phyloP scores from a whole-genome alignment of 2,888 invertebrate species.

The Agrochola lychnidis region DNA sequence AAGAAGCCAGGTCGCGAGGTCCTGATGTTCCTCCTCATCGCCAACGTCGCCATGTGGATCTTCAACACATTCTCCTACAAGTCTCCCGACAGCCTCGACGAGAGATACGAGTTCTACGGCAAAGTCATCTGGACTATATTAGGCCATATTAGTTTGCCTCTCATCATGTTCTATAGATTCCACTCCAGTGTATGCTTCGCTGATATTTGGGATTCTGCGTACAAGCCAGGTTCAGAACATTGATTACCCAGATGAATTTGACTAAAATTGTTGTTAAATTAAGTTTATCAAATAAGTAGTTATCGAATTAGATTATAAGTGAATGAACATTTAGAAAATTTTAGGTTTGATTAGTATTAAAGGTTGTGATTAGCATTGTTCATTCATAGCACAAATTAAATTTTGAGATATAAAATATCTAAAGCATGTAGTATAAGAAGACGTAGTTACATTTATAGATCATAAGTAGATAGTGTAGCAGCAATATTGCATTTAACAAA shows the following conservation, averaged over 20 bases:
- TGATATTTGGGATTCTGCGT: constrained; percentile 95
- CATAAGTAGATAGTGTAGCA: no score
- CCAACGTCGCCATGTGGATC: constrained; percentile 95
- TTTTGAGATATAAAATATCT: no score
- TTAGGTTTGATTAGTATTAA: no score
- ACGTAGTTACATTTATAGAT: no score
- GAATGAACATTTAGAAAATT: not conserved
- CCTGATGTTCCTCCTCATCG: constrained; percentile 94
- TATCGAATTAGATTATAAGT: constrained; percentile 7
- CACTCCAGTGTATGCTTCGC: constrained; percentile 95
- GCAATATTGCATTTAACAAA: no score
- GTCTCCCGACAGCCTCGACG: constrained; percentile 87
- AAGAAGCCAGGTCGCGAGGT: constrained; percentile 94
- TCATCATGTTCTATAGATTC: constrained; percentile 95
- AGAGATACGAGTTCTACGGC: constrained; percentile 93
- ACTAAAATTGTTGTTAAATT: not conserved
- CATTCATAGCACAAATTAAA: no score
- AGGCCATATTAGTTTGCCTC: constrained; percentile 93
- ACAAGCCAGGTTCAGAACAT: constrained; percentile 90
- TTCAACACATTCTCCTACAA: constrained; percentile 93
- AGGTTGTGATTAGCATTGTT: no score
- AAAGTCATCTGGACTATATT: constrained; percentile 93
- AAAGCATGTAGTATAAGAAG: no score
- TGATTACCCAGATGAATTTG: constrained; percentile 55
- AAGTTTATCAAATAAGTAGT: not conserved